Percentiles rank a stretch among this genome's conserved stretches.
phyloP scores from a whole-genome alignment of 2,113 vertebrate genomes.

The Sinocyclocheilus anshuiensis region DNA sequence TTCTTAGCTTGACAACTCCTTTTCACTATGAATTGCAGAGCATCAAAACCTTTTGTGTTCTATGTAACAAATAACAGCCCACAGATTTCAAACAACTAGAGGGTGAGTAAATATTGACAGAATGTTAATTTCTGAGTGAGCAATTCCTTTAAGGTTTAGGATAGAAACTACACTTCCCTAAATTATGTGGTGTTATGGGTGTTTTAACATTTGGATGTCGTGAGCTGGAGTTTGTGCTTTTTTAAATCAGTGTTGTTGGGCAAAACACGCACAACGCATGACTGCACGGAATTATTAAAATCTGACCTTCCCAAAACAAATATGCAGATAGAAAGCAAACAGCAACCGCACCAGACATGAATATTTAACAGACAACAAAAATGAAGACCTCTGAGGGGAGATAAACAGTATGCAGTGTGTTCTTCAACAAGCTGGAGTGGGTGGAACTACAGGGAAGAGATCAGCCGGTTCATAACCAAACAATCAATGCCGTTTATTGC shows the following conservation, averaged over 20 bases:
- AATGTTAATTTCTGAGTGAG: neutral
- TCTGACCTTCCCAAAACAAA: conserved; percentile 45
- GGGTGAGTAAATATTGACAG: neutral
- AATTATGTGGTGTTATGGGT: neutral
- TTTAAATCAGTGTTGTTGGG: neutral
- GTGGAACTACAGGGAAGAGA: neutral
- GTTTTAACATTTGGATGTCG: neutral
- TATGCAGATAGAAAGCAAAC: conserved; percentile 32
- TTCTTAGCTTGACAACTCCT: neutral
- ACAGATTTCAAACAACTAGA: neutral
- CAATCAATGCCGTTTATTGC: neutral
- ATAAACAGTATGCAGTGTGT: neutral
- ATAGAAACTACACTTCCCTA: neutral
- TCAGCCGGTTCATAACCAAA: neutral
- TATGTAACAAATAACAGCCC: neutral
- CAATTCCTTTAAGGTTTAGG: neutral
- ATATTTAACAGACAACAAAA: conserved; percentile 44
- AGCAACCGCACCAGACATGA: neutral
- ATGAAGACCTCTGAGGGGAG: conserved; percentile 21
- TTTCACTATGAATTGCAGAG: neutral
- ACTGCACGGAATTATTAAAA: conserved; percentile 31
- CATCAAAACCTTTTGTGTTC: neutral
- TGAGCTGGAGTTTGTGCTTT: neutral
- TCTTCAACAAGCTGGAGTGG: neutral
- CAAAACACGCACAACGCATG: neutral